Conservation (phyloP, 2,797 vertebrate species). For the Tokudaia muenninki region DNA sequence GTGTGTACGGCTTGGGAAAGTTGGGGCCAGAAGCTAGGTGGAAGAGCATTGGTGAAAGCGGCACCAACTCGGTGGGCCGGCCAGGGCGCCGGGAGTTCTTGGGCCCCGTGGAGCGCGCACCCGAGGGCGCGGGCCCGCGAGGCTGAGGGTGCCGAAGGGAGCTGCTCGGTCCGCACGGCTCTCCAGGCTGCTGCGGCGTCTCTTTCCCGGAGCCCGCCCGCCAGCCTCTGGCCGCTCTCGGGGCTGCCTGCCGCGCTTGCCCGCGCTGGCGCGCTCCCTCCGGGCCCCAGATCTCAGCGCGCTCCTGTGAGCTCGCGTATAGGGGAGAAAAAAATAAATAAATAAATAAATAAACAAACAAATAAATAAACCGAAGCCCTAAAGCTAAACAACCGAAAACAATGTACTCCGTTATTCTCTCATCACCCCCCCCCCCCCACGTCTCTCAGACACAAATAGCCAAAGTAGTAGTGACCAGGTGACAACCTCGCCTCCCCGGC, state of each 20-base stretch:
- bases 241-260: constrained; percentile 64
- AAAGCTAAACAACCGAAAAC: constrained; percentile 25
- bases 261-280: constrained; percentile 65
- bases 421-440: not conserved
- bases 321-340: not conserved
- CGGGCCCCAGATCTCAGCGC: constrained; percentile 64
- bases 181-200: constrained; percentile 1
- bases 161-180: not conserved
- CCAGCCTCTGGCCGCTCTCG: constrained; percentile 41
- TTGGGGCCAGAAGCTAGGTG: constrained; percentile 74
- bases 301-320: constrained; percentile 76
- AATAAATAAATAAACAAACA: not conserved
- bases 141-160: constrained; percentile 23
- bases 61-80: constrained; percentile 66
- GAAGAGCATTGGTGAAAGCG: constrained; percentile 38
- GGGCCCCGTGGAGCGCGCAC: constrained; percentile 51
- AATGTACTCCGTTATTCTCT: not conserved
- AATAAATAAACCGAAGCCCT: not conserved
- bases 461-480: constrained; percentile 77
- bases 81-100: constrained; percentile 66
- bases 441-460: constrained; percentile 81
- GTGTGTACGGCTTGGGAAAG: constrained; percentile 69
- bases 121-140: constrained; percentile 16
- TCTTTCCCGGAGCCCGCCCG: not conserved
- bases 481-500: constrained; percentile 84